Conservation (phyloP, 2,888 invertebrate species). For the Calameuta idolon region DNA sequence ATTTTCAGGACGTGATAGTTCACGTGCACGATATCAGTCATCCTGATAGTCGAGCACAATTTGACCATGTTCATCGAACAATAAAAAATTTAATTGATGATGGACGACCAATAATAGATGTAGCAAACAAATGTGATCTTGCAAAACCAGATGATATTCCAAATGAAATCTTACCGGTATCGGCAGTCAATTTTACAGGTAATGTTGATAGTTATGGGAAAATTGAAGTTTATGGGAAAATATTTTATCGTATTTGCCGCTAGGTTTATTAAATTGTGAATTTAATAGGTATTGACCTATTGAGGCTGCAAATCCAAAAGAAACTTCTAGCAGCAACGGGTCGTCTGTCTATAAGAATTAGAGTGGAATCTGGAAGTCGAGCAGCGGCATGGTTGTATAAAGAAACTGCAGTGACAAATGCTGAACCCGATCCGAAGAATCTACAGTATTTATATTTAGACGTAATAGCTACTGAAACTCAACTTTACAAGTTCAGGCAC, state of each 20-base stretch:
- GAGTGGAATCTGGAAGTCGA: conserved; percentile 72
- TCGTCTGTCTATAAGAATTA: conserved; percentile 69
- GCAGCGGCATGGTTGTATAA: conserved; percentile 76
- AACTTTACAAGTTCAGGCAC: conserved; percentile 71
- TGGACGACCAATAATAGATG: conserved; percentile 70
- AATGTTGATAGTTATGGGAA: conserved; percentile 17
- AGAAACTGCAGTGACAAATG: conserved; percentile 72
- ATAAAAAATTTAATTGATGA: conserved; percentile 70
- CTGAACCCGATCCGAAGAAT: conserved; percentile 68
- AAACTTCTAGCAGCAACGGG: conserved; percentile 70
- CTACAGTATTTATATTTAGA: conserved; percentile 70
- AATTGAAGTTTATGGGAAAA: background rate
- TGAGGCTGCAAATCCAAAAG: conserved; percentile 67
- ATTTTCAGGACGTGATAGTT: conserved; percentile 78
- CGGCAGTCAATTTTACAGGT: conserved; percentile 68
- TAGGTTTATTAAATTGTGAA: background rate
- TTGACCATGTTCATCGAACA: conserved; percentile 76
- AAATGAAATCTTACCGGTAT: conserved; percentile 64
- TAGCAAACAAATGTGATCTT: conserved; percentile 82
- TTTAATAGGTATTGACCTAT: conserved; percentile 65
- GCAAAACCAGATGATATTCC: conserved; percentile 45
- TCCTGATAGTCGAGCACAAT: conserved; percentile 77
- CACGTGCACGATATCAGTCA: conserved; percentile 85
- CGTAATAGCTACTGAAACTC: conserved; percentile 71
- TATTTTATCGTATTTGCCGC: background rate